Conservation (phyloP, 2,113 vertebrate genomes). For the Lontra canadensis region DNA sequence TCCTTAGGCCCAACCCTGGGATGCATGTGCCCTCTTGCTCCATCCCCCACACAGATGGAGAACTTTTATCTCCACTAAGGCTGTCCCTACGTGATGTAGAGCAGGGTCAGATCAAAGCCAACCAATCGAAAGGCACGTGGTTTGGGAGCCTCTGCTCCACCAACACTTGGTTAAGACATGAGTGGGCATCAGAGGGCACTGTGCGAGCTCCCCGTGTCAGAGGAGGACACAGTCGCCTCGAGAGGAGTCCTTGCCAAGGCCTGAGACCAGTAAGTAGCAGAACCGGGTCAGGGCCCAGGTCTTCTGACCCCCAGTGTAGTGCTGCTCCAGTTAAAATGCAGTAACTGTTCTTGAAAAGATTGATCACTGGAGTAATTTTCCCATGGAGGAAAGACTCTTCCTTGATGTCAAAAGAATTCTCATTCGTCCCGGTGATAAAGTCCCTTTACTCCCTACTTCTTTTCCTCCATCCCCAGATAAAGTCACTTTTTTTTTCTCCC, state of each 20-base stretch:
- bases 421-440: neutral
- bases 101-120: neutral
- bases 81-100: neutral
- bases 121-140: neutral
- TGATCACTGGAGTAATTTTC: neutral
- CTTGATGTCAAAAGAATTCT: neutral
- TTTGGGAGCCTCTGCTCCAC: neutral
- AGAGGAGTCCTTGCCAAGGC: neutral
- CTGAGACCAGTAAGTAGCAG: neutral
- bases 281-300: neutral
- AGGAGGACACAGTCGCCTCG: neutral
- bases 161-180: neutral
- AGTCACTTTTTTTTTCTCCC: neutral
- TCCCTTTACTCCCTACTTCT: neutral
- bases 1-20: neutral
- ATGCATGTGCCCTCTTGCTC: too few relatives aligned
- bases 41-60: neutral
- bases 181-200: accelerated
- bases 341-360: neutral
- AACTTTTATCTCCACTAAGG: neutral
- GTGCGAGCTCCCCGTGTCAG: neutral
- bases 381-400: neutral
- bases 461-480: neutral
- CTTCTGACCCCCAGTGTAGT: neutral
- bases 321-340: neutral